These are phyloP conservation scores for Drosophila niveifrons DNA, from an alignment of 2,888 invertebrate genomes.

Conservation along the genomic window DNA sequence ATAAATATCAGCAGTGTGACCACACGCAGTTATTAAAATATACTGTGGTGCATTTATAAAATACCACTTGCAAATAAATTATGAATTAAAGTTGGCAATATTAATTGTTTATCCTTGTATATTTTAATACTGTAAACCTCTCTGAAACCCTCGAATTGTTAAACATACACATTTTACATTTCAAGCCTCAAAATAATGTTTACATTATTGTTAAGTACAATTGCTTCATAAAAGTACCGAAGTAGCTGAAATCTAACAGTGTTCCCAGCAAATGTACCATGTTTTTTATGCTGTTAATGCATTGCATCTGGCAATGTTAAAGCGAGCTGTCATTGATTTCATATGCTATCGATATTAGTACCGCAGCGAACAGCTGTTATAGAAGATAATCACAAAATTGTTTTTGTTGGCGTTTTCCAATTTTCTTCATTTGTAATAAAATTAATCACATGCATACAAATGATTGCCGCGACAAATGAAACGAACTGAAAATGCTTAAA, in stretches of 20 bases:
- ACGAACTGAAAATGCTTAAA: constrained; percentile 6
- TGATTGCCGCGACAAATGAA: background rate
- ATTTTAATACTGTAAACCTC: too few relatives aligned
- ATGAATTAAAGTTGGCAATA: too few relatives aligned
- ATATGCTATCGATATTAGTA: background rate
- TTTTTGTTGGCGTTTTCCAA: constrained; percentile 27
- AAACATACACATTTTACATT: too few relatives aligned
- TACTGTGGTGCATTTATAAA: background rate
- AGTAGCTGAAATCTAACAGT: background rate
- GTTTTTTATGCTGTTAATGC: background rate
- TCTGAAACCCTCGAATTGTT: too few relatives aligned
- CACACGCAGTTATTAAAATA: background rate
- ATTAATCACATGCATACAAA: background rate
- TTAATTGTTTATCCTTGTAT: too few relatives aligned
- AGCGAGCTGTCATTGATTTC: background rate
- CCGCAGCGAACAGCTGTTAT: constrained; percentile 38
- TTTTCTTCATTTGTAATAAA: constrained; percentile 1
- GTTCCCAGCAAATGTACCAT: background rate
- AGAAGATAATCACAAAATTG: constrained; percentile 18
- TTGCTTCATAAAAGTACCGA: background rate
- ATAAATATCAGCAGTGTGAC: background rate
- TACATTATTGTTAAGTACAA: too few relatives aligned
- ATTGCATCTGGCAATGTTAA: background rate
- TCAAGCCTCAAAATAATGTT: too few relatives aligned
- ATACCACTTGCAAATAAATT: too few relatives aligned